A percentile compares a stretch with the other conserved stretches of the same genome.
These are phyloP conservation scores for Connochaetes taurinus DNA, from an alignment of 2,113 vertebrate genomes.

Conservation along the genomic window DNA sequence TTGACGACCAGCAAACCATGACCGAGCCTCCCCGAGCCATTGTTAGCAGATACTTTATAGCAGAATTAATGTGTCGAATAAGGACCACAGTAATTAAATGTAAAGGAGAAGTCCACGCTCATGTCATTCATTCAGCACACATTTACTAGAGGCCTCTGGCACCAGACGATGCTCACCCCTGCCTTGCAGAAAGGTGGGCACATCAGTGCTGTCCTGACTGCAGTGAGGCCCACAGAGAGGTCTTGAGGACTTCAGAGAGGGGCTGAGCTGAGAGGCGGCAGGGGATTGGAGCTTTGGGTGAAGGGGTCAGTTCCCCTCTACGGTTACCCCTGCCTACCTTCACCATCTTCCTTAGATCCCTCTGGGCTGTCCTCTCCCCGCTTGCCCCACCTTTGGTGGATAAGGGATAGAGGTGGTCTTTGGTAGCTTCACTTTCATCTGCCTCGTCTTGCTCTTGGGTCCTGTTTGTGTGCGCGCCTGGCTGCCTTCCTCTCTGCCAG, in stretches of 20 bases:
- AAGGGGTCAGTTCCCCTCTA: not conserved
- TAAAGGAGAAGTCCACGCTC: not conserved
- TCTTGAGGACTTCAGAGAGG: not conserved
- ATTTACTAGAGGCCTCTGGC: constrained; percentile 33
- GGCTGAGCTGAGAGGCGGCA: not conserved
- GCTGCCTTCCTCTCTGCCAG: not conserved
- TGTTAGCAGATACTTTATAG: constrained; percentile 38
- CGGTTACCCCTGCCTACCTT: not conserved
- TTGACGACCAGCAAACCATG: not conserved
- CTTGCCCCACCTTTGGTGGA: not conserved
- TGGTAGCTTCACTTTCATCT: not conserved
- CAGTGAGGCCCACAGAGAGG: not conserved
- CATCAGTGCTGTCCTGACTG: not conserved
- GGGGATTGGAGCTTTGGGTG: not conserved
- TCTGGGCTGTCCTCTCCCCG: not conserved
- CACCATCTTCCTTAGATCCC: not conserved
- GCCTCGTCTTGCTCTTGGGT: not conserved
- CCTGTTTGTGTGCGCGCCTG: not conserved
- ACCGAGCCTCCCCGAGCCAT: not conserved
- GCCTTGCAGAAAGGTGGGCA: not conserved
- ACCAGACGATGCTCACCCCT: not conserved
- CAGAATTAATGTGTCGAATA: constrained; percentile 24
- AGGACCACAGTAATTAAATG: constrained; percentile 33
- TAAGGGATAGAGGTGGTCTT: not conserved
- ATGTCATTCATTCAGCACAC: constrained; percentile 26